These are phyloP conservation scores for Pelochelys cantorii DNA, from an alignment of 2,797 vertebrate species.

Conservation along the genomic window DNA sequence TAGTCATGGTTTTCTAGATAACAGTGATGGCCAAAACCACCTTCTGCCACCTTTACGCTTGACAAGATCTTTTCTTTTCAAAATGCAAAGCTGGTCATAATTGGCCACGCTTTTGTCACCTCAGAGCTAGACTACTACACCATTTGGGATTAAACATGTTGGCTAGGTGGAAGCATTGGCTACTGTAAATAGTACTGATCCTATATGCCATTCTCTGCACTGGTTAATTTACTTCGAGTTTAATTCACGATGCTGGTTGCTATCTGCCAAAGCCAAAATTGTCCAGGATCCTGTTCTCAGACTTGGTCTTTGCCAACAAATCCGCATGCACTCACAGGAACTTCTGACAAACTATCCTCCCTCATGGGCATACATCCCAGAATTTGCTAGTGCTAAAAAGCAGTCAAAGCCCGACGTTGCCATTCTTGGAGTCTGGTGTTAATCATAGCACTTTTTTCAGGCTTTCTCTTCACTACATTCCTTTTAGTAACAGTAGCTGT, in stretches of 20 bases:
- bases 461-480: not conserved
- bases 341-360: not conserved
- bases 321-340: not conserved
- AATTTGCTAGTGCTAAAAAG: not conserved
- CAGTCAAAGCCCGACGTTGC: not conserved
- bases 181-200: not conserved
- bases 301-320: not conserved
- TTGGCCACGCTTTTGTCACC: not conserved
- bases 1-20: not conserved
- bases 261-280: not conserved
- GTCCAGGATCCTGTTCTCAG: not conserved
- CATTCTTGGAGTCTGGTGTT: not conserved
- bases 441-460: not conserved
- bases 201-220: not conserved
- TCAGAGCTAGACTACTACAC: not conserved
- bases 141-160: not conserved
- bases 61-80: not conserved
- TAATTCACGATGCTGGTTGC: not conserved
- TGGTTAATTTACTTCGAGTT: not conserved
- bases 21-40: not conserved
- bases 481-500: not conserved
- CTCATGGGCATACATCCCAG: not conserved
- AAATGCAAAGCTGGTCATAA: not conserved
- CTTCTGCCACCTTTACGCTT: not conserved
- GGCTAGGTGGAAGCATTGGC: not conserved